Evolutionary conservation across 2,888 invertebrate species (phyloP), one percentile per base, ranked within the genome.

Genomic region (Crematogaster levior): DNA sequence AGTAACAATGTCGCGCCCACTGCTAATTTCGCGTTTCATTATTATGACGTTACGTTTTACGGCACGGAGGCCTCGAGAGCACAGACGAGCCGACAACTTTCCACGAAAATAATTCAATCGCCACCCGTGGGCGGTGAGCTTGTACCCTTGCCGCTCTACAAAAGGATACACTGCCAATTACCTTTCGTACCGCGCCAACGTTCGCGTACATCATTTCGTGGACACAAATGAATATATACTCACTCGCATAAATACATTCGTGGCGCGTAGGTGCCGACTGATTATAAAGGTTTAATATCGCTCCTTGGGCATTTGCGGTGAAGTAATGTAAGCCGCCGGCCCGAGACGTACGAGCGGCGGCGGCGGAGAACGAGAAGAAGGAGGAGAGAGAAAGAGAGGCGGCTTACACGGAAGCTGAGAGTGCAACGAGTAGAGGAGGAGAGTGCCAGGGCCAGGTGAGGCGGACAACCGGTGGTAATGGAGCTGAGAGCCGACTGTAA

Each of bases 401-500:
- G 21, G 46, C n/a, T n/a, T n/a, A 51, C 46, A 51, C 60, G 43
- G 80, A 61, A 53, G 80, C 46, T 34, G 65, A 24, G 73, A 58
- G 63, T 46, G 63, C 48, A 58, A 60, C 56, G 74, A 30, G 40
- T 10, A 51, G n/a, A 63, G 46, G 66, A 34, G 51, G 51, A 30
- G 63, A 46, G 82, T 66, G 63, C 73, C 72, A 82, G 84, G 84
- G 72, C 89, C 88, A 88, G 85, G 89, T 90, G 88, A 89, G 86
- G 86, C 87, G 88, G 86, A 86, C 89, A 88, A 87, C 86, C 88
- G 88, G 89, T 89, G 89, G 88, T 89, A 90, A 89, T 88, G 90
- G 88, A 88, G 88, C 86, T 86, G 87, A 86, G 85, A 89, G 86
- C 83, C 84, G 89, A 89, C 91, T 90, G 92, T 93, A 93, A 93